These are phyloP conservation scores for Rousettus madagascariensis DNA, from an alignment of 2,797 vertebrate species.

Conservation along the genomic window DNA sequence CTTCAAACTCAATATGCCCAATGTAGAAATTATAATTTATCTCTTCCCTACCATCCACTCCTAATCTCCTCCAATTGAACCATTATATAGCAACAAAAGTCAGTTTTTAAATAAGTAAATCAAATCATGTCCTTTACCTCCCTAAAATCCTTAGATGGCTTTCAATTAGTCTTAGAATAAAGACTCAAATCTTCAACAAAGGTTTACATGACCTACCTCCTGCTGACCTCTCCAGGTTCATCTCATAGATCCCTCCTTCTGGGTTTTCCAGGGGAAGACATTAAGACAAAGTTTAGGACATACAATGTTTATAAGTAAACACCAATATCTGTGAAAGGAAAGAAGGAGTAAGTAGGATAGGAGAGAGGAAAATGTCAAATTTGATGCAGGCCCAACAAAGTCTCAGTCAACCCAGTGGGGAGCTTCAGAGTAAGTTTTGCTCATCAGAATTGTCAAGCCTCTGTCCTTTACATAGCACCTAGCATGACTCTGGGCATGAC, in stretches of 20 bases:
- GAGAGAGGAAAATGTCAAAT: neutral
- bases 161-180: neutral
- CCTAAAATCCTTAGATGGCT: neutral
- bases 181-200: neutral
- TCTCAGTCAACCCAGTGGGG: neutral
- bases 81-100: neutral
- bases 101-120: neutral
- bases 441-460: neutral
- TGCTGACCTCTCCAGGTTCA: neutral
- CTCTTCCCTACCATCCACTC: neutral
- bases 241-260: neutral
- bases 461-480: neutral
- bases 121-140: neutral
- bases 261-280: neutral
- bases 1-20: neutral
- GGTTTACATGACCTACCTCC: neutral
- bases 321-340: conserved; percentile 11
- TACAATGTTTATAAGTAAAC: neutral
- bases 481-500: neutral
- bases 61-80: neutral
- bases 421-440: neutral
- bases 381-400: neutral
- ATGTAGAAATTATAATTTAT: neutral
- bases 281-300: neutral
- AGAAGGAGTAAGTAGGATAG: neutral